Evolutionary conservation across 2,888 invertebrate genomes (phyloP).

Genomic region (Eurytoma adleriae): DNA sequence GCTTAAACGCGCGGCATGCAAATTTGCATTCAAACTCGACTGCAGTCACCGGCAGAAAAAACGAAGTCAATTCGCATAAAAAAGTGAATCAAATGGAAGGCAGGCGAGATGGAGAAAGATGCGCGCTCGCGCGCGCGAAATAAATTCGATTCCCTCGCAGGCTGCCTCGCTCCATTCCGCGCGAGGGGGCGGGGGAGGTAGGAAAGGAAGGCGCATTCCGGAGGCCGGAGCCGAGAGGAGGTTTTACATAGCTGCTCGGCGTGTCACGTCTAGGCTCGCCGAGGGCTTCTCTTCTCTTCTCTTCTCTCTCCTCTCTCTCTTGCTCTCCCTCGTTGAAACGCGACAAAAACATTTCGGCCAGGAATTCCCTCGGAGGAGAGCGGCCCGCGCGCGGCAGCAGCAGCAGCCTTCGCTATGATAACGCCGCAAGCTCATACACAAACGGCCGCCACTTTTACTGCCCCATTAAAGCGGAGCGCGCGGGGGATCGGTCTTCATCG

Average conservation of each 20-base stretch:
- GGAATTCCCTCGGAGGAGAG: background rate
- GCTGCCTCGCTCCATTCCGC: no score
- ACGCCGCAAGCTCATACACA: background rate
- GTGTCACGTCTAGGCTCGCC: slow-evolving; percentile 15
- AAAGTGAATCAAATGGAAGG: background rate
- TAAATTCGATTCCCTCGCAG: background rate
- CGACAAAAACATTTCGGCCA: slow-evolving; percentile 10
- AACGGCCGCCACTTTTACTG: slow-evolving; percentile 8
- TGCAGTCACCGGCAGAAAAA: background rate
- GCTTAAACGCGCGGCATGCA: no score
- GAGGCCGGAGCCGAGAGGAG: background rate
- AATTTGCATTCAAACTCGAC: no score
- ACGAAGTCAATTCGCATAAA: slow-evolving; percentile 15
- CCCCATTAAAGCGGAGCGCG: slow-evolving; percentile 2
- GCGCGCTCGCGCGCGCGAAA: background rate
- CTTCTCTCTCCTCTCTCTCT: background rate
- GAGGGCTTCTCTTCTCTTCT: background rate
- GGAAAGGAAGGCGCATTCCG: background rate
- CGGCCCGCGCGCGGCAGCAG: background rate
- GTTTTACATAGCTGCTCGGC: slow-evolving; percentile 29
- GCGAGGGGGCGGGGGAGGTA: background rate
- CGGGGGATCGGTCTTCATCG: background rate
- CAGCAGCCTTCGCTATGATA: no score
- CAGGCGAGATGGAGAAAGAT: background rate
- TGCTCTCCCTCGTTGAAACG: background rate